These are phyloP conservation scores for Anaspis maculata DNA, from an alignment of 2,888 invertebrate genomes.

Conservation along the genomic window DNA sequence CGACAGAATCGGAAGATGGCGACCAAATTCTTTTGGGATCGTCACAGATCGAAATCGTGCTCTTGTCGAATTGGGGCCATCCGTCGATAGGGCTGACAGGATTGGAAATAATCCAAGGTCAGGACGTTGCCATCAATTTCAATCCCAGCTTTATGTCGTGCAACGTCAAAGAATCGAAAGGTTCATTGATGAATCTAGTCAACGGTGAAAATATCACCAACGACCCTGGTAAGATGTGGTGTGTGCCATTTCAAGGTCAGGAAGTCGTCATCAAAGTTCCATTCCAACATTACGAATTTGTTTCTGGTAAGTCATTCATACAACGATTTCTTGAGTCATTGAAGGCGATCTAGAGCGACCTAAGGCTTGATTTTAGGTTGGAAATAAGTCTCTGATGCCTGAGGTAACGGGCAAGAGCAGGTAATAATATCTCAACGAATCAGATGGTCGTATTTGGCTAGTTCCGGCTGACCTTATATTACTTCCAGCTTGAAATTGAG, in stretches of 20 bases:
- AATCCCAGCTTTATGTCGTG: constrained; percentile 1
- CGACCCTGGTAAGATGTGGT: constrained; percentile 61
- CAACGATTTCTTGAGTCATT: too few relatives aligned
- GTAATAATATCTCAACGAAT: too few relatives aligned
- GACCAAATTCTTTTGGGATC: constrained; percentile 32
- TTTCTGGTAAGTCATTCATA: constrained; percentile 31
- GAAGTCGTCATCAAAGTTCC: constrained; percentile 27
- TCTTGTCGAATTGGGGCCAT: constrained; percentile 60
- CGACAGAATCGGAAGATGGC: constrained; percentile 1
- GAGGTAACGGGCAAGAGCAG: too few relatives aligned
- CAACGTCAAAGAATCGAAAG: constrained; percentile 6
- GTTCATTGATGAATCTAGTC: constrained; percentile 48
- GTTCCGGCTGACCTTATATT: too few relatives aligned
- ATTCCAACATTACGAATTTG: constrained; percentile 30
- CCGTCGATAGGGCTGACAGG: constrained; percentile 54
- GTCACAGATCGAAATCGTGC: constrained; percentile 44
- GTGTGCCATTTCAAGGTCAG: constrained; percentile 36
- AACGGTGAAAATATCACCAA: constrained; percentile 63
- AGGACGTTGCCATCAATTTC: constrained; percentile 25
- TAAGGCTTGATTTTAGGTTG: too few relatives aligned
- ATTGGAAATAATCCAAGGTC: constrained; percentile 46
- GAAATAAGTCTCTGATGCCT: too few relatives aligned
- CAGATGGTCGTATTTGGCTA: too few relatives aligned
- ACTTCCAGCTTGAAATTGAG: too few relatives aligned
- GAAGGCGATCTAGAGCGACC: too few relatives aligned